Base-by-base conservation (phyloP, 2,113 vertebrate species). In the Dascyllus trimaculatus region DNA sequence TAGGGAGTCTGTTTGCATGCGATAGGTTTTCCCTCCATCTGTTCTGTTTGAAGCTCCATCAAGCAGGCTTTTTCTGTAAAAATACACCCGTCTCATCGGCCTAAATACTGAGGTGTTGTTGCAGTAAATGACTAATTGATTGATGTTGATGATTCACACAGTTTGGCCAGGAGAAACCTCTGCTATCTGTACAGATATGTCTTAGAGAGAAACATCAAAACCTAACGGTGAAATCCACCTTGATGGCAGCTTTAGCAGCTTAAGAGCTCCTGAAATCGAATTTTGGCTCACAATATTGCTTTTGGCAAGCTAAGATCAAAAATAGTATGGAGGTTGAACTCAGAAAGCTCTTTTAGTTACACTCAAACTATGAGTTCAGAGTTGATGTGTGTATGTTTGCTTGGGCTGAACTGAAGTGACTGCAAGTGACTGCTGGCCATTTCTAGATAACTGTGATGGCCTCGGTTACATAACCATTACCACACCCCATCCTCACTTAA, bases 11-110 rank as follows among this genome's bases (percentile, higher is more conserved):
- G 83, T 83, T 73, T 80, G 62, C 82, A 76, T 89, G 85, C 67
- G 85, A 88, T 84, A 80, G 69, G 67, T 69, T 88, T 78, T 72
- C 56, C 66, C 68, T 71, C 77, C 76, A 82, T 88, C 79, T 89
- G 85, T 78, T 89, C 72, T 63, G 21, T 79, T 84, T 83, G 64
- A 85, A 84, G 85, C 80, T 76, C 61, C 66, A 51, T 54, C 71
- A 67, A 81, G 43, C 35, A 56, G 54, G 53, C n/a, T 57, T 29
- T 65, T 66, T 81, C 24, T 64, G 51, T 72, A 59, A 73, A 65
- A 87, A 67, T 66, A 68, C 46, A 56, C 21, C 53, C 38, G 4
- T 78, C 54, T 65, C 35, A 77, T 80, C 9, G 18, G 52, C 32
- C 52, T 84, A n/a, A 82, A 52, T 54, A 35, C 69, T 75, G 21